Conservation (phyloP, 2,888 invertebrate genomes). For the Myathropa florea region DNA sequence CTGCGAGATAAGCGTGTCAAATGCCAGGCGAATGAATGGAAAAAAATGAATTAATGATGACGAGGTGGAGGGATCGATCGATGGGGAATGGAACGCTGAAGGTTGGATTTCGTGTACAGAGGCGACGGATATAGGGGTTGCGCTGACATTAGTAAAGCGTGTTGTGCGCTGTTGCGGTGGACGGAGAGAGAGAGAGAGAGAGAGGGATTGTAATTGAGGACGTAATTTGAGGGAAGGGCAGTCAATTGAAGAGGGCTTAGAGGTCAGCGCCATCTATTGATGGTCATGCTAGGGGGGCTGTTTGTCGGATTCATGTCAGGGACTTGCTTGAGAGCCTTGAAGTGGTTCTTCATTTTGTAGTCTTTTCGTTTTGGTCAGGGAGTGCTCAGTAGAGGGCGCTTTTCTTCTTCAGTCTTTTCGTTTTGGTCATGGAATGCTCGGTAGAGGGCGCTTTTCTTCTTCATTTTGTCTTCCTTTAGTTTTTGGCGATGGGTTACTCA, state of each 20-base stretch:
- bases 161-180: neutral
- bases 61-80: neutral
- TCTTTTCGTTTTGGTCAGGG: too few species aligned
- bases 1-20: slow-evolving; percentile 31
- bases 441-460: too few species aligned
- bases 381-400: too few species aligned
- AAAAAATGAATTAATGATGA: slow-evolving; percentile 20
- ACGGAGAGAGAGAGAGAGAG: too few species aligned
- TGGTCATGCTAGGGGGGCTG: neutral
- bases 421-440: too few species aligned
- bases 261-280: neutral
- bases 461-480: too few species aligned
- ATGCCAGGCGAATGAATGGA: neutral
- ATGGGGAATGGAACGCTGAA: neutral
- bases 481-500: too few species aligned
- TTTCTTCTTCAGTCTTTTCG: too few species aligned
- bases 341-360: neutral
- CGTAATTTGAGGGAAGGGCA: neutral
- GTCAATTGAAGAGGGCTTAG: neutral
- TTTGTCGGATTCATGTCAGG: neutral
- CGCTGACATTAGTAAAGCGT: neutral
- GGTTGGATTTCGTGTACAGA: neutral
- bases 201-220: neutral
- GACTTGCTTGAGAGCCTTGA: neutral
- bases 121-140: neutral